Base-by-base conservation (phyloP, 2,797 vertebrate species). In the Thunnus albacares region DNA sequence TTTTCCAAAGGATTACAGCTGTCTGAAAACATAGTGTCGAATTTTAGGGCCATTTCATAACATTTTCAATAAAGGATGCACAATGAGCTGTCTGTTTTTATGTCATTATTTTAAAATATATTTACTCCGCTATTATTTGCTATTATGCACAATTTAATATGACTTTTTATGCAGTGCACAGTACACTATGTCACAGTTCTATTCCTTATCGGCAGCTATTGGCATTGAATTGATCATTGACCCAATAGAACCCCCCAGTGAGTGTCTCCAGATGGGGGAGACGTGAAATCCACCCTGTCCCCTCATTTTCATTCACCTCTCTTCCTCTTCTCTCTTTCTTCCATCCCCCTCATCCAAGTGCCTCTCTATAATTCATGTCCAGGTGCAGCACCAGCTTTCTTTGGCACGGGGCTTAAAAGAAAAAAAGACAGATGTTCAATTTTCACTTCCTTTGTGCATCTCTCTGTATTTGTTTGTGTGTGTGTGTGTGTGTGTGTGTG, bases 331-430 rank as follows among this genome's bases (percentile, higher is more conserved):
- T 57, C 79, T 75, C 84, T 75, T 86, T 81, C 88, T 88, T 88
- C 84, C 80, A 73, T 38, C 82, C 78, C 70, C 78, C 64, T 86
- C 84, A 56, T 91, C 88, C 87, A 90, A 91, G 86, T 86, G 85
- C 75, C 76, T 87, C 89, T 94, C 90, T 92, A 90, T 90, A 93
- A 94, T 94, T 94, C 90, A 93, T 93, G 91, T 88, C 90, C 93
- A 94, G 93, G 92, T 94, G 92, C 89, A 86, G 85, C 83, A 45
- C 78, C 90, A 90, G 86, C 85, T 90, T 91, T 92, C 92, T 90
- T 91, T 92, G 92, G 90, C 90, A 91, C 11, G 0, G 38, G 33
- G 80, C 75, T 90, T 90, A 82, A 92, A 90, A 92, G 83, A 80
- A 81, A 90, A 84, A 84, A 78, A 83, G 80, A 87, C 90, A 93